Conservation (phyloP, 2,797 vertebrate species). For the Leptodactylus fallax region DNA sequence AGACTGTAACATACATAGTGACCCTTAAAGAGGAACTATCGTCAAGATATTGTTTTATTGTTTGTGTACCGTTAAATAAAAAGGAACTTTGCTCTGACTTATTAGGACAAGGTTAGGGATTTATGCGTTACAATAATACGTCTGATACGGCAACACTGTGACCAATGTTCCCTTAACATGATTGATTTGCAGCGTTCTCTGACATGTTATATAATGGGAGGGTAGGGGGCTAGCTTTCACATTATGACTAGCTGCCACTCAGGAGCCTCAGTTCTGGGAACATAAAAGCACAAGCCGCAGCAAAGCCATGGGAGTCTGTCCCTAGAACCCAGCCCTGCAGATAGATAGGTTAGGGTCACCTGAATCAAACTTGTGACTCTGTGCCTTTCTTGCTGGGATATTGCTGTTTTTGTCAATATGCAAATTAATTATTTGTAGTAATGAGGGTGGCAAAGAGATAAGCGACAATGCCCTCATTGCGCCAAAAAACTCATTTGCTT, state of each 20-base stretch:
- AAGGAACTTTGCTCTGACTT: neutral
- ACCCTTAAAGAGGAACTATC: constrained; percentile 2
- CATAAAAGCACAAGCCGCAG: neutral
- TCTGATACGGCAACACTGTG: neutral
- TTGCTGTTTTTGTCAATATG: too few relatives aligned
- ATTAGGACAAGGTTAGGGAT: neutral
- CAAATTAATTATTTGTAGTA: too few relatives aligned
- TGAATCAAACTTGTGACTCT: too few relatives aligned
- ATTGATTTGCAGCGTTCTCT: neutral
- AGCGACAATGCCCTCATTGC: too few relatives aligned
- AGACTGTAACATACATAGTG: neutral
- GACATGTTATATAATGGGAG: neutral
- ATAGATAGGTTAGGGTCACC: too few relatives aligned
- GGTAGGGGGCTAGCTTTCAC: too few relatives aligned
- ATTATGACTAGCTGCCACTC: neutral
- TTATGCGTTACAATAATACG: neutral
- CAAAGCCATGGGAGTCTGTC: neutral
- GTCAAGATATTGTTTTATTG: neutral
- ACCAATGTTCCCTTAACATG: neutral
- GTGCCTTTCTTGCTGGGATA: too few relatives aligned
- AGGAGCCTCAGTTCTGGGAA: neutral
- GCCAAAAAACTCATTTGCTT: too few relatives aligned
- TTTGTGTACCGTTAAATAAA: neutral
- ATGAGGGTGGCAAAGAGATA: too few relatives aligned
- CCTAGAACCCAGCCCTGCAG: too few relatives aligned